These are phyloP conservation scores for Alitta virens DNA, from an alignment of 2,888 invertebrate genomes.

Conservation along the genomic window DNA sequence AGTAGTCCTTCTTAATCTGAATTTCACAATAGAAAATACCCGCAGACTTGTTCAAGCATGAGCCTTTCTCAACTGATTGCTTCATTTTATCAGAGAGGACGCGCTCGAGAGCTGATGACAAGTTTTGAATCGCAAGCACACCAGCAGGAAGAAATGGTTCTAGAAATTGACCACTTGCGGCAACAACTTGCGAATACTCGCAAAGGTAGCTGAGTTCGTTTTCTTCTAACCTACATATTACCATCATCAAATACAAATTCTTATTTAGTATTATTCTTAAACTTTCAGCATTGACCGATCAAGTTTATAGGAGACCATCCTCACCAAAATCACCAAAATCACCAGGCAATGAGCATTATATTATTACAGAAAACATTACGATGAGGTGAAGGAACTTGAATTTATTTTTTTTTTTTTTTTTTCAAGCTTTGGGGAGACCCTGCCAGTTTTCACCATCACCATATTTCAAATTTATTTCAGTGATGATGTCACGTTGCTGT, in stretches of 20 bases:
- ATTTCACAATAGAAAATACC: neutral
- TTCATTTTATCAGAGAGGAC: conserved; percentile 34
- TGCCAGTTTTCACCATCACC: no score
- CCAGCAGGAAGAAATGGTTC: conserved; percentile 49
- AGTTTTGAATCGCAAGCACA: conserved; percentile 47
- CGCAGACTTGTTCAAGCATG: no score
- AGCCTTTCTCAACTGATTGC: no score
- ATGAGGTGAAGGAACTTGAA: no score
- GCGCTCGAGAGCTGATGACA: conserved; percentile 39
- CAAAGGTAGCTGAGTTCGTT: conserved; percentile 13
- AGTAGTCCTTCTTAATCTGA: neutral
- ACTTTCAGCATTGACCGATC: conserved; percentile 45
- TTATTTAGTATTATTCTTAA: neutral
- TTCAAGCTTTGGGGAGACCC: neutral
- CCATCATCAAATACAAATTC: no score
- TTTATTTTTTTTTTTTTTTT: no score
- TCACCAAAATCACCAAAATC: no score
- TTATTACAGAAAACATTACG: no score
- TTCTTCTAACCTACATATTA: no score
- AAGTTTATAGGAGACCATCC: conserved; percentile 48
- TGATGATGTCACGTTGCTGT: neutral
- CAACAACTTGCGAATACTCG: conserved; percentile 44
- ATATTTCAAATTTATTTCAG: neutral
- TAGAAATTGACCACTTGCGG: conserved; percentile 44
- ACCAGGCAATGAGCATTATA: no score